Percentiles rank a stretch among this genome's conserved stretches.
Evolutionary conservation across 2,888 invertebrate species (phyloP).

Genomic region (Athetis lepigone): DNA sequence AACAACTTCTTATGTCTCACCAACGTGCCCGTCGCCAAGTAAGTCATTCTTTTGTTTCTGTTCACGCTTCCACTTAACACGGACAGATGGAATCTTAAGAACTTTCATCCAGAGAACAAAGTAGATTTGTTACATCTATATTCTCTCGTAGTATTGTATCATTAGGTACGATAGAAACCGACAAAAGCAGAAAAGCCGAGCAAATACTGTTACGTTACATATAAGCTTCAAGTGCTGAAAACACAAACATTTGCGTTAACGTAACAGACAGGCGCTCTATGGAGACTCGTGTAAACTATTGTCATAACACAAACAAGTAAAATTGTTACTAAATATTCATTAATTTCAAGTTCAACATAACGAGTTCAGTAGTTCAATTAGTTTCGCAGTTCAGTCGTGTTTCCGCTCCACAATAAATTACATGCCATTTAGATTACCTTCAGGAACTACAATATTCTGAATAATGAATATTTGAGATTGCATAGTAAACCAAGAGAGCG

Average conservation of each 20-base stretch:
- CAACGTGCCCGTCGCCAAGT: conserved; percentile 97
- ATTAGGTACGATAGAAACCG: neutral
- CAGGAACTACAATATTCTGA: conserved; percentile 13
- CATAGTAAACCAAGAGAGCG: neutral
- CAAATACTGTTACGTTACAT: conserved; percentile 15
- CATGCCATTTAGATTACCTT: conserved; percentile 33
- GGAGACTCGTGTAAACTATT: conserved; percentile 29
- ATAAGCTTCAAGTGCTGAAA: conserved; percentile 31
- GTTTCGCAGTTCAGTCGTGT: conserved; percentile 18
- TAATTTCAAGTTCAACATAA: conserved; percentile 35
- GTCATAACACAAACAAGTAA: conserved; percentile 34
- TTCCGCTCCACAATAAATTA: conserved; percentile 37
- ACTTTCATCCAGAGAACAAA: conserved; percentile 16
- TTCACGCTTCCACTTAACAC: conserved; percentile 41
- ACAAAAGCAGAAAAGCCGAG: conserved; percentile 6
- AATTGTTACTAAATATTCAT: conserved; percentile 37
- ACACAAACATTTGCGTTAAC: conserved; percentile 41
- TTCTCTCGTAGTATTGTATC: neutral
- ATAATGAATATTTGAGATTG: conserved; percentile 42
- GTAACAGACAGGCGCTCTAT: conserved; percentile 42
- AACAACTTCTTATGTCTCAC: conserved; percentile 99
- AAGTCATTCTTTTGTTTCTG: conserved; percentile 88
- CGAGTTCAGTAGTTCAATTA: conserved; percentile 28
- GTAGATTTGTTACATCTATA: conserved; percentile 7
- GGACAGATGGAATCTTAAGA: conserved; percentile 22